Base-by-base conservation (phyloP, 2,888 invertebrate genomes). In the Scaptomyza cyrtandrae region DNA sequence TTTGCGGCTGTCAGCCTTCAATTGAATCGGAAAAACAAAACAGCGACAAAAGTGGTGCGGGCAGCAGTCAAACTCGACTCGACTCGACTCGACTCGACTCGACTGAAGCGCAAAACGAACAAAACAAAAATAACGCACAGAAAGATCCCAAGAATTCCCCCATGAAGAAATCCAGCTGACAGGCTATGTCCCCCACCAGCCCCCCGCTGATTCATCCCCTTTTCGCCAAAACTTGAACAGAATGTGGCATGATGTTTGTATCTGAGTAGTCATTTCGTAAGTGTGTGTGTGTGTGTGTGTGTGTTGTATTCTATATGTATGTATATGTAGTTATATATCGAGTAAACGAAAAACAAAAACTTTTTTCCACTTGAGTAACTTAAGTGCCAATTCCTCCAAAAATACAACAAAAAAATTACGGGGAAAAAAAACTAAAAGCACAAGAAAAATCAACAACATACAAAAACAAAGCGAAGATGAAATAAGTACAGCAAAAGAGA, bases 361-460 rank as follows among this genome's bases (percentile, higher is more conserved):
- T 89, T 89, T 90, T 89, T 89, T 89, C 85, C 88, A 89, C 87
- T 89, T 87, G 86, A 89, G 78, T 88, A 86, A 88, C 85, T 89
- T 86, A 86, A 89, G 86, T 89, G 90, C 89, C 89, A 89, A 90
- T 89, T 89, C 88, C 76, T 72, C 57, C 73, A 72, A 66, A 72
- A 57, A 41, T 10, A 41, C 16, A 41, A 16, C 71, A 63, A 58
- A 31, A 52, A 48, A 69, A 61, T n/a, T n/a, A n/a, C 62, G 31
- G 63, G 48, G 59, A 52, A 56, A 63, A 56, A 63, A 68, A 39
- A 59, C 64, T 46, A 52, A 65, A 73, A 61, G 60, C 60, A 46
- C 45, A 50, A 71, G 57, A 74, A 77, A 60, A 78, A 53, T 52
- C 61, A 74, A 63, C 39, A 73, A 53, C 57, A 53, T 54, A 65